Conservation (phyloP, 2,797 vertebrate genomes). For the Argentina silus region DNA sequence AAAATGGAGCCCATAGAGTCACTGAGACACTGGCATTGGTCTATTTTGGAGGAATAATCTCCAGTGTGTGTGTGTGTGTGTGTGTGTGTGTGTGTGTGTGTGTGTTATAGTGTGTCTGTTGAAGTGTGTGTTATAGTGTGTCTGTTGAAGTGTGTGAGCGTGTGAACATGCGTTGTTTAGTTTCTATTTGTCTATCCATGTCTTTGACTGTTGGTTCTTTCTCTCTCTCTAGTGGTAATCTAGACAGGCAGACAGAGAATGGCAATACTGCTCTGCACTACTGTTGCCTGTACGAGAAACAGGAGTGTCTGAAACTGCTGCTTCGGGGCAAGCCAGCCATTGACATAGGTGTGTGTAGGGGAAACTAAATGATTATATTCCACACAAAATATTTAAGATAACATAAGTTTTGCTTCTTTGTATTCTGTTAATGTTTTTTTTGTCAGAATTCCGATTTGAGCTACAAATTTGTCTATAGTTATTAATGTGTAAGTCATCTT, state of each 20-base stretch:
- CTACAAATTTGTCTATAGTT: neutral
- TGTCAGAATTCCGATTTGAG: neutral
- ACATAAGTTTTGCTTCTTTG: too few relatives aligned
- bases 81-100: conserved; percentile 11
- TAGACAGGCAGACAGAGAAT: conserved; percentile 85
- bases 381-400: too few relatives aligned
- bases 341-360: conserved; percentile 76
- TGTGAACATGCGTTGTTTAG: neutral
- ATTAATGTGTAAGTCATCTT: neutral
- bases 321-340: conserved; percentile 87
- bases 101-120: conserved; percentile 1
- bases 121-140: conserved; percentile 3
- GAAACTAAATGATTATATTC: too few relatives aligned
- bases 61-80: neutral
- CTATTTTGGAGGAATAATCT: neutral
- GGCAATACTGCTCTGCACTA: conserved; percentile 89
- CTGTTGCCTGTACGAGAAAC: conserved; percentile 85
- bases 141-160: conserved; percentile 12
- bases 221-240: conserved; percentile 77
- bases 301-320: conserved; percentile 88
- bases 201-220: neutral
- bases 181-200: neutral
- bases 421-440: neutral
- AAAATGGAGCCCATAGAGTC: too few relatives aligned
- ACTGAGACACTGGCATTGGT: too few relatives aligned